Evolutionary conservation across 2,888 invertebrate species (phyloP), one percentile per base, ranked within the genome.

Genomic region (Nomada flava): DNA sequence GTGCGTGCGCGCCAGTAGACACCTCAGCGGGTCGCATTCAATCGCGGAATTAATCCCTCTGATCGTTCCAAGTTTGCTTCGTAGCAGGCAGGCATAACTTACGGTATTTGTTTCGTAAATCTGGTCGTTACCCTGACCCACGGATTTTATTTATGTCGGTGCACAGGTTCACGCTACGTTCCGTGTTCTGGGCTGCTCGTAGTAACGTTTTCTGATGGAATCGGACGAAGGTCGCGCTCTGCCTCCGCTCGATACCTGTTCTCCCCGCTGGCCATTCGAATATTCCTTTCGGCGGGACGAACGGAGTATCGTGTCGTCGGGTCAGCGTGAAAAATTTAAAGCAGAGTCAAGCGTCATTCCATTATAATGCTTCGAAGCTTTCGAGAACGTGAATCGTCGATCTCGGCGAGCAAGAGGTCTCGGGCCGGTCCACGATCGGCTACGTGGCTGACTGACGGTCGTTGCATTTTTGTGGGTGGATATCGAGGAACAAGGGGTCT

Each of bases 41-140:
- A 91, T 92, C 89, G 91, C 91, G 86, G 91, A 91, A 90, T 91
- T 91, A 91, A 86, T 85, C 87, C 84, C 86, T 83, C 83, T 62
- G 79, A 59, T 76, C 76, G 74, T 67, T 62, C 67, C 59, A 26
- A 74, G 73, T 70, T 84, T 65, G 76, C 57, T 77, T 68, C 64
- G 68, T 52, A 69, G 82, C 79, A 57, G 75, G 47, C 65, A 55
- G 82, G 87, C 88, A 90, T 92, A 92, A 91, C 91, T 92, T 89
- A 90, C 85, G 89, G 89, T 86, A 92, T 91, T 91, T 91, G 90
- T 91, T 90, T 86, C 89, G 85, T 89, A 89, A 90, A 89, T 84
- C 88, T 87, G 91, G 84, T 86, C 89, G 88, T 89, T 86, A 75
- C 86, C 82, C 88, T 89, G 89, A 90, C 90, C 90, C 87, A 44